Base-by-base conservation (phyloP, 2,113 vertebrate genomes). In the Bubo blakistoni region DNA sequence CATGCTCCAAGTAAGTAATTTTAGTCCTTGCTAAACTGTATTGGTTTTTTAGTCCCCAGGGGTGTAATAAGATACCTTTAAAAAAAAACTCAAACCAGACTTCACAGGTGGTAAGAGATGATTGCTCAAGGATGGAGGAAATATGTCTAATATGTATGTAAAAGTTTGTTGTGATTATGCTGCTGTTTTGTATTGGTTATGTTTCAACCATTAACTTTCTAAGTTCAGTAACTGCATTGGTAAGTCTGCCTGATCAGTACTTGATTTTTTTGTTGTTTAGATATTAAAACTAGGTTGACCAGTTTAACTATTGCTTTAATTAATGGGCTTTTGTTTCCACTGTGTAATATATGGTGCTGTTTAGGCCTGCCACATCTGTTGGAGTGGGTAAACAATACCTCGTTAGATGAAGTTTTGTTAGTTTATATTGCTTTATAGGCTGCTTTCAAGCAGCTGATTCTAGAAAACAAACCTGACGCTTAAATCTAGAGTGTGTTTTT, bases 1-100 rank as follows among this genome's bases (percentile, higher is more conserved):
- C 26, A 94, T 97, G 30, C 76, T 97, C 62, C 93, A 96, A 90
- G 99, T 99, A 97, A 98, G 98, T 86, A 29, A 8, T 19, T 91
- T 82, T 81, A 9, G 6, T 69, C 57, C 21, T 40, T 84, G 12
- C 8, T 87, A 11, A 26, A n/a, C 21, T 80, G 16, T 22, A 1
- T 27, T 61, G 44, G 7, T 27, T 16, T 55, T 78, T 15, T 13
- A 13, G 21, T 72, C 5, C 3, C 4, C 8, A 15, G 8, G 13
- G 4, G 2, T 79, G 11, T 46, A 47, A 13, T 36, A 47, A 54
- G 13, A 29, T 65, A 20, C 4, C 9, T 82, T n/a, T 47, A 34
- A 42, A 74, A 51, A 72, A 16, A 16, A 6, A 2, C 46, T 21
- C 46, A 47, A 47, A 47, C 9, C 44, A 17, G 44, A 70, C 9